Base-by-base conservation (phyloP, 2,888 invertebrate species). In the Mesorhabditis belari region DNA sequence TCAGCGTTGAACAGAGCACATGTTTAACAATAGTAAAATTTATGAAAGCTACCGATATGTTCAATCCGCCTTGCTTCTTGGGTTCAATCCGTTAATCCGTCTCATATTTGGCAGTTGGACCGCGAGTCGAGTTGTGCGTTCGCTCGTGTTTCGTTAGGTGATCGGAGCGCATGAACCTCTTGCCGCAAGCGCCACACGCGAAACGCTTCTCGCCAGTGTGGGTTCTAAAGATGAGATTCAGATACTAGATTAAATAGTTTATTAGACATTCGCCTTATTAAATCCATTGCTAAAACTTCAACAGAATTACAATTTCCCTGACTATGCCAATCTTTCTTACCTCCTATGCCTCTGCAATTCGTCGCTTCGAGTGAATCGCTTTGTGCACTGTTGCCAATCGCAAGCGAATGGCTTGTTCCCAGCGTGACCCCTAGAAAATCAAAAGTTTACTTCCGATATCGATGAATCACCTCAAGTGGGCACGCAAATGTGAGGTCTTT, bases 141-240 rank as follows among this genome's bases (percentile, higher is more conserved):
- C 75, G 63, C 49, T 75, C 75, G 64, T 79, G 79, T 55, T 79
- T 79, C 29, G 76, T 71, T 59, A 80, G 60, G 62, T 79, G 79
- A 56, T 79, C 79, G 21, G 72, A 72, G 44, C 79, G 72, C 79
- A 79, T 79, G 67, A 79, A 79, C 60, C 77, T 79, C 67, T 79
- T 78, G 28, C 75, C 73, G 53, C 69, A 71, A 44, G 73, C 71
- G 17, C 49, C 52, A 58, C 79, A 79, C 25, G 63, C 64, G 65
- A 79, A 79, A 24, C 74, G 66, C 63, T 79, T 79, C 68, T 80
- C 79, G 54, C 79, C 79, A 3, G 79, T 79, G 62, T 79, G 79
- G 2, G 79, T 79, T 28, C 79, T 59, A n/a, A 9, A 35, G n/a
- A 17, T 52, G 67, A 17, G n/a, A n/a, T n/a, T n/a, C n/a, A n/a